phyloP scores from a whole-genome alignment of 1,140 invertebrate genomes.

The Macrosteles quadrilineatus region DNA sequence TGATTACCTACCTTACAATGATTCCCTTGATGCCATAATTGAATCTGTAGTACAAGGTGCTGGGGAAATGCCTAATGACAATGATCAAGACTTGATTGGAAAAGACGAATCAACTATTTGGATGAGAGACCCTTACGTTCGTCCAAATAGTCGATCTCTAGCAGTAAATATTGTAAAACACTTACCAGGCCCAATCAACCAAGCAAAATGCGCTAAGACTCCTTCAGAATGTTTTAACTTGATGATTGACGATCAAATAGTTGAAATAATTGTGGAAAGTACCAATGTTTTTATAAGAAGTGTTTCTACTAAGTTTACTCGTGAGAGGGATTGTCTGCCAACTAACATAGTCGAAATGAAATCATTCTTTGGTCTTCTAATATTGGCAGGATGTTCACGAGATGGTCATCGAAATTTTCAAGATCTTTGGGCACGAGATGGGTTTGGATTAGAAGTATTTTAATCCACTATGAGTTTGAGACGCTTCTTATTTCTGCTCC shows the following conservation, averaged over 20 bases:
- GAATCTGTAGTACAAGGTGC: background rate
- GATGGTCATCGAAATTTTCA: background rate
- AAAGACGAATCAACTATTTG: background rate
- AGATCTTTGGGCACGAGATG: background rate
- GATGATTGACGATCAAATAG: background rate
- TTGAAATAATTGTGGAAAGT: background rate
- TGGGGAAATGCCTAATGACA: background rate
- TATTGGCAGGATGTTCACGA: background rate
- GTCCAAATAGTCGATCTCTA: background rate
- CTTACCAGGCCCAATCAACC: background rate
- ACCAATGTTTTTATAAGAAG: background rate
- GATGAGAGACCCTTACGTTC: background rate
- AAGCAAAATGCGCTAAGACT: background rate
- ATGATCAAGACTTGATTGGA: too few relatives aligned
- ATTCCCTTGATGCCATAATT: background rate
- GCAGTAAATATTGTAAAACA: background rate
- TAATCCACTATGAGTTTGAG: background rate
- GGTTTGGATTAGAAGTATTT: background rate
- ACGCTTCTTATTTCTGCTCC: background rate
- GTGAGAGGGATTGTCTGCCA: background rate
- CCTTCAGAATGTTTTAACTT: background rate
- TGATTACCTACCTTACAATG: background rate
- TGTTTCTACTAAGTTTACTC: background rate
- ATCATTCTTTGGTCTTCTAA: background rate
- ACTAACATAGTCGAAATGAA: background rate